These are phyloP conservation scores for Xiphophorus birchmanni DNA, from an alignment of 2,797 vertebrate genomes.

Conservation along the genomic window DNA sequence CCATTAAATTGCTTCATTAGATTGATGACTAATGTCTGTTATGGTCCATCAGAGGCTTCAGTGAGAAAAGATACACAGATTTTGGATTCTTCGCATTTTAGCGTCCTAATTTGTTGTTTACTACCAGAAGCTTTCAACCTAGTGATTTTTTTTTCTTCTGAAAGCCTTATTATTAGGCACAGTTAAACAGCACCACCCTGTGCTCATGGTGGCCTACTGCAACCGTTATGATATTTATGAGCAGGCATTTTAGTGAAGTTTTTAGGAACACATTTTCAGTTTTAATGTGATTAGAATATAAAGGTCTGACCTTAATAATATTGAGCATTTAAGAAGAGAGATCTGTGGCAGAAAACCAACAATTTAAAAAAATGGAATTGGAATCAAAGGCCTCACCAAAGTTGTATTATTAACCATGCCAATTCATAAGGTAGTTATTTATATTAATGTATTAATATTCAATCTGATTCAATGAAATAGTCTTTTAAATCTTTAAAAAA, in stretches of 20 bases:
- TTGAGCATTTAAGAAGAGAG: neutral
- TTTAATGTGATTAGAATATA: neutral
- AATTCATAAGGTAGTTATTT: neutral
- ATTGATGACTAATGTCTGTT: slow-evolving; percentile 50
- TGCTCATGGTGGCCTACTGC: slow-evolving; percentile 30
- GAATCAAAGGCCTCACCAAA: neutral
- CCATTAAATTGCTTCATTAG: slow-evolving; percentile 62
- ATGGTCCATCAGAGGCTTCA: slow-evolving; percentile 30
- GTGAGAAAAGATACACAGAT: slow-evolving; percentile 21
- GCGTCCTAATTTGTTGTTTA: slow-evolving; percentile 38
- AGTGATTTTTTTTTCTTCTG: slow-evolving; percentile 3
- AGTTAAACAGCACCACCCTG: slow-evolving; percentile 57
- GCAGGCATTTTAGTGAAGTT: neutral
- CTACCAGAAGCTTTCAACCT: slow-evolving; percentile 41
- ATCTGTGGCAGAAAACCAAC: neutral
- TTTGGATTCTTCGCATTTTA: slow-evolving; percentile 32
- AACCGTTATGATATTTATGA: neutral
- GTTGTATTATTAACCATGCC: neutral
- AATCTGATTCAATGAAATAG: neutral
- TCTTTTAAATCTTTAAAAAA: neutral
- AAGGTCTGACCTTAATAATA: neutral
- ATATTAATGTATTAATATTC: neutral
- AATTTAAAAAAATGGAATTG: neutral
- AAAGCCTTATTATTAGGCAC: neutral
- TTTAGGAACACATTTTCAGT: neutral